phyloP scores from a whole-genome alignment of 2,888 invertebrate species.

The Phyllotreta striolata region DNA sequence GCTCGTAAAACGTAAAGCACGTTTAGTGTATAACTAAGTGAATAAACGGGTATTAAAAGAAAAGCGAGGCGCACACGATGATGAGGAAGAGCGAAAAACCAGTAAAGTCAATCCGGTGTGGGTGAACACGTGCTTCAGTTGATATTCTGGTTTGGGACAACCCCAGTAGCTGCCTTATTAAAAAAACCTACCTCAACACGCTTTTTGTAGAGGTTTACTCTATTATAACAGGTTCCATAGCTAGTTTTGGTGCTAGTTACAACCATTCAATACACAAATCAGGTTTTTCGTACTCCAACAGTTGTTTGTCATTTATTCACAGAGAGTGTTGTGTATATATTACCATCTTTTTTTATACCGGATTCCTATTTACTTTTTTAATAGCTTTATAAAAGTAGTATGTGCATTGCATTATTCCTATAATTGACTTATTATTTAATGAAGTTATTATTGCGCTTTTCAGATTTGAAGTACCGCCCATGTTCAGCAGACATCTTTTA shows the following conservation, averaged over 20 bases:
- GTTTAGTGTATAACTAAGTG: constrained; percentile 32
- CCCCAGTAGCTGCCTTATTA: constrained; percentile 54
- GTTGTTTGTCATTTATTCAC: constrained; percentile 39
- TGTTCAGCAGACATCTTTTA: constrained; percentile 23
- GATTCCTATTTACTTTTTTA: constrained; percentile 36
- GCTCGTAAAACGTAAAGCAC: constrained; percentile 28
- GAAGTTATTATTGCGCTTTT: constrained; percentile 1
- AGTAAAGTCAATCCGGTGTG: constrained; percentile 44
- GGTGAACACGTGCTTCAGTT: constrained; percentile 50
- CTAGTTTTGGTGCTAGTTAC: constrained; percentile 55
- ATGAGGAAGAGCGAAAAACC: constrained; percentile 45
- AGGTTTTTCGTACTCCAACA: constrained; percentile 48
- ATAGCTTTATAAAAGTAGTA: constrained; percentile 28
- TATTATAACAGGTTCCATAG: constrained; percentile 55
- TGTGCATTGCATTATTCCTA: constrained; percentile 17
- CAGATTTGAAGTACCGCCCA: constrained; percentile 22
- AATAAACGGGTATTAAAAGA: constrained; percentile 42
- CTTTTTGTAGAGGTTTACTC: constrained; percentile 54
- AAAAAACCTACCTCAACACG: constrained; percentile 55
- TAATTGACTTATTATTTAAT: constrained; percentile 11
- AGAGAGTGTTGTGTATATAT: constrained; percentile 33
- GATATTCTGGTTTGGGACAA: constrained; percentile 56
- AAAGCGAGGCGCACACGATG: constrained; percentile 34
- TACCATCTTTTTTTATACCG: constrained; percentile 31
- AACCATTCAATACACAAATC: constrained; percentile 54